Evolutionary conservation across 1,140 invertebrate species (phyloP), one percentile per base, ranked within the genome.

Genomic region (Nixonia krombeini): DNA sequence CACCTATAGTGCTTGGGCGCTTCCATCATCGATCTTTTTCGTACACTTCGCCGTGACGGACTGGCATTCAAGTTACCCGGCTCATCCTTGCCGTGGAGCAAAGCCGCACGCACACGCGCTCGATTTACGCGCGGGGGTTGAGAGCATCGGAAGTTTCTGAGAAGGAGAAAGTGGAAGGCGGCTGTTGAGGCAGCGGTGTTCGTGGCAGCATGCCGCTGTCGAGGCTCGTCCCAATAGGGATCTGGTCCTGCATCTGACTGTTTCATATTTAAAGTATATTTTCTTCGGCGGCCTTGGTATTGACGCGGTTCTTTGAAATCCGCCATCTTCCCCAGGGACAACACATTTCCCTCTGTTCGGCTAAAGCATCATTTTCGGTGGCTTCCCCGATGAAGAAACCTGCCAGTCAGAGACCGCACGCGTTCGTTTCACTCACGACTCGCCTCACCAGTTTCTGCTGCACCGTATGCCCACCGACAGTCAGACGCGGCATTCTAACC

Each of bases 211-310:
- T 73, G 72, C 75, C 70, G 71, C 74, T 83, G 79, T 82, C 80
- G 69, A 69, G 66, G 78, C 78, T 75, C 76, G 76, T 82, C 74
- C 66, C 70, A 75, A 80, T 77, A 76, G 76, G 75, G 75, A 82
- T 82, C 74, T 70, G 62, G 59, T 66, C 65, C 74, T 83, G 82
- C 74, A 59, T 78, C 78, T 80, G 81, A 83, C 82, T 84, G 77
- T 83, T 84, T 83, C 80, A 83, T 82, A 84, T 83, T 84, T 83
- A 82, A 82, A 83, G 75, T 82, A 76, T 80, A 80, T 80, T 82
- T 78, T 69, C 74, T 72, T 69, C 52, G 67, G 66, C 74, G 45
- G 78, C 37, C 50, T 50, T 80, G 69, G 66, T 81, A 83, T 80
- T 78, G 80, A 70, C 78, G 56, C 46, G 46, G 38, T 57, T 35